These are phyloP conservation scores for Cephus spinipes DNA, from an alignment of 2,888 invertebrate genomes.

Conservation along the genomic window DNA sequence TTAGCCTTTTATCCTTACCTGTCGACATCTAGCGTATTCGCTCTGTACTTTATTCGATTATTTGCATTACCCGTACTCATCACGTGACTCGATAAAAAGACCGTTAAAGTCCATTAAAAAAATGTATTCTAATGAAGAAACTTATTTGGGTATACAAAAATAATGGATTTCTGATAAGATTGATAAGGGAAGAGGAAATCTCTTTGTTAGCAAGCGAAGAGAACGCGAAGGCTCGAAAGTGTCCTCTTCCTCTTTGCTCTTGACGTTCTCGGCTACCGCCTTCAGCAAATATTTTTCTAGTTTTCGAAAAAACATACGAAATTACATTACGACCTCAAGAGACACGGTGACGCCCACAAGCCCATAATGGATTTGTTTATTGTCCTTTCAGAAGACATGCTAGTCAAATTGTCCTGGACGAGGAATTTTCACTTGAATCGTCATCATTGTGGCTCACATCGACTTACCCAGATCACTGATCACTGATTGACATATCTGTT, in stretches of 20 bases:
- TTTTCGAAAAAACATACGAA: neutral
- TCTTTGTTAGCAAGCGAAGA: neutral
- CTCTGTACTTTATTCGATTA: too few relatives aligned
- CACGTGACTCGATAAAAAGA: too few relatives aligned
- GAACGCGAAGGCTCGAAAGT: neutral
- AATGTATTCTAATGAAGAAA: too few relatives aligned
- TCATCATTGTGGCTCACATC: neutral
- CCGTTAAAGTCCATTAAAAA: too few relatives aligned
- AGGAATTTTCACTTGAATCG: neutral
- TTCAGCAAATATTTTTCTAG: constrained; percentile 4
- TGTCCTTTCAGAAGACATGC: neutral
- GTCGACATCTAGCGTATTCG: too few relatives aligned
- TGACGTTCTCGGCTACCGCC: neutral
- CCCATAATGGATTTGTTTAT: neutral
- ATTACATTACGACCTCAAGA: neutral
- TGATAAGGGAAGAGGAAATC: neutral
- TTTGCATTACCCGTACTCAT: too few relatives aligned
- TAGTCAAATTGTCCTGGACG: neutral
- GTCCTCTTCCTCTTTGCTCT: neutral
- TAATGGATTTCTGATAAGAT: neutral
- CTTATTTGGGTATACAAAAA: too few relatives aligned
- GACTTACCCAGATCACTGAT: neutral
- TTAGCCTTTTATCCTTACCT: too few relatives aligned
- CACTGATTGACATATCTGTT: neutral
- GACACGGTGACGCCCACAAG: neutral